phyloP scores from a whole-genome alignment of 2,797 vertebrate species.

The Myiotriccus ornatus region DNA sequence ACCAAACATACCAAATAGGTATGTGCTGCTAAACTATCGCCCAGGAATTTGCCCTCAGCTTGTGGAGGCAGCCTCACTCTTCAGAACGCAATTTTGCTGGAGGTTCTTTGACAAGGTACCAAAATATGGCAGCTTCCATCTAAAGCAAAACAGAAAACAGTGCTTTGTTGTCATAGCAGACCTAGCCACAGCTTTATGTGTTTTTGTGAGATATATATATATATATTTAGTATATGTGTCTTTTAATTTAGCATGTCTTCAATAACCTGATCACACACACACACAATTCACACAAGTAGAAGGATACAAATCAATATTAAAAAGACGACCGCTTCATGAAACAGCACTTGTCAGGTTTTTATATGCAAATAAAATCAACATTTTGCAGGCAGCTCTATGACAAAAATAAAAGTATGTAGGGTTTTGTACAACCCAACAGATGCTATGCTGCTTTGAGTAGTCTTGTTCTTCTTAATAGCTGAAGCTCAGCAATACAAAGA shows the following conservation, averaged over 20 bases:
- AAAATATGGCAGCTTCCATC: neutral
- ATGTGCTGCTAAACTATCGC: neutral
- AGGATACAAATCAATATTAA: neutral
- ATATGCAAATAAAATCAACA: neutral
- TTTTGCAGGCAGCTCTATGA: constrained; percentile 17
- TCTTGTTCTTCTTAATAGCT: constrained; percentile 8
- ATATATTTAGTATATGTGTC: neutral
- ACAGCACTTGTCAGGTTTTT: neutral
- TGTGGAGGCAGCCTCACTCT: neutral
- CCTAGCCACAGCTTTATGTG: fast-evolving
- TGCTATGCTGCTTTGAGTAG: constrained; percentile 9
- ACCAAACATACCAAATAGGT: neutral
- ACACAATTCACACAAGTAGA: neutral
- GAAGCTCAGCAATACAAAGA: neutral
- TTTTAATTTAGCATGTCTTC: neutral
- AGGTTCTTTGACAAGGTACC: neutral
- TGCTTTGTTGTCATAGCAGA: neutral
- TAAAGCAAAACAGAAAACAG: neutral
- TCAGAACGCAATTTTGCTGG: neutral
- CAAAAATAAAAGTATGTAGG: constrained; percentile 48
- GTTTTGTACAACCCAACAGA: constrained; percentile 30
- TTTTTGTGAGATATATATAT: neutral
- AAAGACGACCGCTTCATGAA: neutral
- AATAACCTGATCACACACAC: neutral
- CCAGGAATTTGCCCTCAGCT: neutral